Evolutionary conservation across 2,797 vertebrate species (phyloP).

Genomic region (Limosa lapponica): DNA sequence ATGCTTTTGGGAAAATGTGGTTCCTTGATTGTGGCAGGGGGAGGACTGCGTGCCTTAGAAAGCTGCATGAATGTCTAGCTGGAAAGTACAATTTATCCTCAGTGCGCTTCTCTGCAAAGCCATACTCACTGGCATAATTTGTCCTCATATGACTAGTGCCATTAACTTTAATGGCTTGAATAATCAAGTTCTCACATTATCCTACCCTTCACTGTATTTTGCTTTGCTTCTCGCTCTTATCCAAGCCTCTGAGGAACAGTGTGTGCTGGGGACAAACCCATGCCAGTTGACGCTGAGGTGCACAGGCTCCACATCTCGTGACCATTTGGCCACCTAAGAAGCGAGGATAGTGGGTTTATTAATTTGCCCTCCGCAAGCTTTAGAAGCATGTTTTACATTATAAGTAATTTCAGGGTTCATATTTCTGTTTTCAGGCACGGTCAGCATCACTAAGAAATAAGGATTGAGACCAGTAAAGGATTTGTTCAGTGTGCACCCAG

Average conservation of each 20-base stretch:
- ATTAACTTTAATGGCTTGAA: constrained; percentile 26
- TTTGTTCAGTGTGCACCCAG: not conserved
- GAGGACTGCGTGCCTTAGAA: not conserved
- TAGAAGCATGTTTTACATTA: not conserved
- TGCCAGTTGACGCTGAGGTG: not conserved
- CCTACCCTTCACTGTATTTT: not conserved
- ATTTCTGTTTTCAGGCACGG: not conserved
- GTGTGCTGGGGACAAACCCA: not conserved
- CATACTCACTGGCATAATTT: not conserved
- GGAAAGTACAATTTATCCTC: not conserved
- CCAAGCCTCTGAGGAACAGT: not conserved
- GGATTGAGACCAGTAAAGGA: not conserved
- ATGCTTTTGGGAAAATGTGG: not conserved
- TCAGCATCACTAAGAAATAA: not conserved
- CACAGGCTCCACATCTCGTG: not conserved
- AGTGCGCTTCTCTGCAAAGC: not conserved
- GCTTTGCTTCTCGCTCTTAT: not conserved
- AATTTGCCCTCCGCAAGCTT: not conserved
- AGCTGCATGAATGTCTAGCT: not conserved
- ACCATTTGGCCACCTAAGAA: not conserved
- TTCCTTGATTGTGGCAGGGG: not conserved
- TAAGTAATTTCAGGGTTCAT: not conserved
- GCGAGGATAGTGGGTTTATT: not conserved
- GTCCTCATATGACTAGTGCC: not conserved
- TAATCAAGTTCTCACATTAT: constrained; percentile 25